These are phyloP conservation scores for Belgica antarctica DNA, from an alignment of 2,888 invertebrate genomes.

Conservation along the genomic window DNA sequence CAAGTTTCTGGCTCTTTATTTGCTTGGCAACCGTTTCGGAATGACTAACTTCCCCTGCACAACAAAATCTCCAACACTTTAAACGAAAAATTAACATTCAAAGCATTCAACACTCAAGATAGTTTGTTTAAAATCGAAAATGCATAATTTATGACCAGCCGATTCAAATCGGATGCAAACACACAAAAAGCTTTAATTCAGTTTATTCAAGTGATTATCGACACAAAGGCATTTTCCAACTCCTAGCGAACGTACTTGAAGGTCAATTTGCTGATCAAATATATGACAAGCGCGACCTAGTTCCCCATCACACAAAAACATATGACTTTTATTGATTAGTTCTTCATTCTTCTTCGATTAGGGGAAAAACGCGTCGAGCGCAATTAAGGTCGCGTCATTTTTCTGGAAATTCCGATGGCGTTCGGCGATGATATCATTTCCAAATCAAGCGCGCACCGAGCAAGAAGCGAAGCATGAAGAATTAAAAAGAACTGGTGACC, in stretches of 20 bases:
- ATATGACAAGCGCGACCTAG: not conserved
- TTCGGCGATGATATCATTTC: conserved; percentile 2
- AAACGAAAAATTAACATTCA: too few relatives aligned
- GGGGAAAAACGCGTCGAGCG: not conserved
- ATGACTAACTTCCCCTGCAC: too few relatives aligned
- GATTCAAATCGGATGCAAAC: not conserved
- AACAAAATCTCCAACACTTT: too few relatives aligned
- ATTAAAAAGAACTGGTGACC: not conserved
- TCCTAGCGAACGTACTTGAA: not conserved
- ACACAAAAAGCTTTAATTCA: too few relatives aligned
- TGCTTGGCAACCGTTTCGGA: too few relatives aligned
- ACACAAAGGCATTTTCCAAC: too few relatives aligned
- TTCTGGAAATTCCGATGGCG: conserved; percentile 23
- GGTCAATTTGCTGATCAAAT: conserved; percentile 3
- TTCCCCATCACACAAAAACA: not conserved
- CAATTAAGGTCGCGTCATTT: conserved; percentile 23
- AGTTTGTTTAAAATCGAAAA: too few relatives aligned
- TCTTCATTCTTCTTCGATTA: not conserved
- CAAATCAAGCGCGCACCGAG: not conserved
- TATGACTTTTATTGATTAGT: conserved; percentile 14
- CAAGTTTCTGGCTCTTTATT: too few relatives aligned
- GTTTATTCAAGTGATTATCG: conserved; percentile 9
- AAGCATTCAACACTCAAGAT: too few relatives aligned
- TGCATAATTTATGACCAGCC: conserved; percentile 1
- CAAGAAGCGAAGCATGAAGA: not conserved